Evolutionary conservation across 1,140 invertebrate species (phyloP), one percentile per base, ranked within the genome.

Genomic region (Pseudomyrmex cubaensis): DNA sequence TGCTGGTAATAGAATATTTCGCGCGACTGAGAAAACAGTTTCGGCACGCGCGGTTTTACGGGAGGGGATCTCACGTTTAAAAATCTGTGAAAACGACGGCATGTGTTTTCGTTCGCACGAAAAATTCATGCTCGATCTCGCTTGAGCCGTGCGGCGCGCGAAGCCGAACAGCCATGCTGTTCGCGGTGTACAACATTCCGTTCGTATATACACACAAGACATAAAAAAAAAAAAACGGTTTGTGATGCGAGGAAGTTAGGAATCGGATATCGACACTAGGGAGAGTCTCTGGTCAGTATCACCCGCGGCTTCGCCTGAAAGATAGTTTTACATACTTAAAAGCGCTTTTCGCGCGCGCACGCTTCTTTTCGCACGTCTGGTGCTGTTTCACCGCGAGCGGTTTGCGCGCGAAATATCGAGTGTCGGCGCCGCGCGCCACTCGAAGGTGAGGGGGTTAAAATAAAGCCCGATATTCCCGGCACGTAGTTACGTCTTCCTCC

Each of bases 281-380:
- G 44, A 62, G 5, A 35, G 35, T 35, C 5, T 35, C 56, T 22
- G 12, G 61, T 4, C 59, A 25, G 59, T 5, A 8, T 25, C 46
- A 17, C 17, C 7, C 1, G 5, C 35, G 35, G 35, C 35, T 35
- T 12, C 35, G 20, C 20, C 20, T 20, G 20, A 70, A 57, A 8
- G 64, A 50, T 50, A 80, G 54, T 50, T 80, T 59, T 80, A 61
- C 44, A 70, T 78, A 57, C 52, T 78, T 67, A 69, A 69, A 46
- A 70, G 63, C 62, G 13, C 35, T 69, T 13, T 10, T 69, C 13
- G 50, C 35, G 9, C 10, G 17, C 20, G 10, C n/a, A n/a, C 35
- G 50, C 50, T 56, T 77, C 46, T 17, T 69, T 69, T 69, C 46
- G 46, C 63, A 46, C n/a, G 44, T 12, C 46, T 35, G 35, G 35